These are phyloP conservation scores for Paragorgia papillata DNA, from an alignment of 92 coral and sea anemone genomes.

Conservation along the genomic window DNA sequence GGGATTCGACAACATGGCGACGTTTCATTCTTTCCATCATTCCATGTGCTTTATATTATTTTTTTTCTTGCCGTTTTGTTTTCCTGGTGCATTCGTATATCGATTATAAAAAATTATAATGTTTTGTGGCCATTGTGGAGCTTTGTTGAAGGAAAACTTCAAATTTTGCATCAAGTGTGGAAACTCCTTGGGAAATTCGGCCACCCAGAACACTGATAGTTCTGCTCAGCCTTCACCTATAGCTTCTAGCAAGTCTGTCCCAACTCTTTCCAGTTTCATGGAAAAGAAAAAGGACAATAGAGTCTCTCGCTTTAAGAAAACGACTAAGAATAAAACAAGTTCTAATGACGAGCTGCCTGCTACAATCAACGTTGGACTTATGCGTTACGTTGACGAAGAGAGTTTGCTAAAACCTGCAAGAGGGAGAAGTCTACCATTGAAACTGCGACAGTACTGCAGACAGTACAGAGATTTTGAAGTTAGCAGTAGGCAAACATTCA, in stretches of 20 bases:
- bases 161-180: background rate
- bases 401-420: conserved; percentile 54
- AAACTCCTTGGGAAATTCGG: background rate
- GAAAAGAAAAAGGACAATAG: conserved; percentile 44
- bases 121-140: conserved; percentile 1
- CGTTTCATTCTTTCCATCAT: no score
- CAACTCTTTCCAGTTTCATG: conserved; percentile 44
- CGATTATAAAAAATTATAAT: background rate
- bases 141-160: background rate
- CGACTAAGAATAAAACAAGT: conserved; percentile 29
- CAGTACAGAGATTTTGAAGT: conserved; percentile 50
- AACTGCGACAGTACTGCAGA: conserved; percentile 58
- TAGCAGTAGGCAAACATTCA: conserved; percentile 56
- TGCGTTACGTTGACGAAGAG: conserved; percentile 56
- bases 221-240: no score
- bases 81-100: no score
- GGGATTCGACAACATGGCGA: no score
- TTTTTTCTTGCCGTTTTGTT: no score
- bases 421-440: conserved; percentile 59
- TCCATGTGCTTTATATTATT: no score
- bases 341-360: conserved; percentile 38
- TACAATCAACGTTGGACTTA: conserved; percentile 49
- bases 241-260: conserved; percentile 29
- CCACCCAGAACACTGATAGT: background rate
- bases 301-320: conserved; percentile 33